A percentile compares a stretch with the other conserved stretches of the same genome.
phyloP scores from a whole-genome alignment of 2,888 invertebrate genomes.

The Phaonia tiefii region DNA sequence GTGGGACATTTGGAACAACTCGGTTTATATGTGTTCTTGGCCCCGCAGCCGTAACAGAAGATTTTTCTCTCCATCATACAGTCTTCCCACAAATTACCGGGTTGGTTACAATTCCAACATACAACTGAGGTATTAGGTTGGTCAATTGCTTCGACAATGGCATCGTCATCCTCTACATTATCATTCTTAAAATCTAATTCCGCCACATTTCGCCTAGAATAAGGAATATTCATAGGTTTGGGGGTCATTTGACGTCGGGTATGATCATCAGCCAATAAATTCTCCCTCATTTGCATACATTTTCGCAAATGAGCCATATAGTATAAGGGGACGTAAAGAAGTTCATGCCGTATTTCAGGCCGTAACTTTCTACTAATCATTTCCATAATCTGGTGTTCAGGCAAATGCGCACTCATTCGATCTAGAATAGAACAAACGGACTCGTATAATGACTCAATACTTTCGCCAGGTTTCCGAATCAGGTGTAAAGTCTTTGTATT shows the following conservation, averaged over 20 bases:
- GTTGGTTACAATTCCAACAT: too few species aligned
- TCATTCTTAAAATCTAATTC: too few species aligned
- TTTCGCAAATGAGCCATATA: slow-evolving; percentile 10
- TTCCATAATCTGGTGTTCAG: background rate
- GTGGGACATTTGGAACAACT: too few species aligned
- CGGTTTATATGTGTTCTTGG: too few species aligned
- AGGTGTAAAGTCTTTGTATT: slow-evolving; percentile 30
- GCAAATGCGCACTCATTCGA: background rate
- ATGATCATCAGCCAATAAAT: background rate
- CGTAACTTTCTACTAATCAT: slow-evolving; percentile 4
- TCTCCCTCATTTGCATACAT: background rate
- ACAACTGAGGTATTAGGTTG: too few species aligned
- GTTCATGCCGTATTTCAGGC: slow-evolving; percentile 15
- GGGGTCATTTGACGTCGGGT: background rate
- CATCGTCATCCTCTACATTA: too few species aligned
- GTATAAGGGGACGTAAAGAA: slow-evolving; percentile 14
- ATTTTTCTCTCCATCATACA: too few species aligned
- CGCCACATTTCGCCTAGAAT: too few species aligned
- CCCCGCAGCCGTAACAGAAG: too few species aligned
- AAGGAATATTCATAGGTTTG: background rate
- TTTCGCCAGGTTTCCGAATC: slow-evolving; percentile 23
- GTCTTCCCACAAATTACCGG: too few species aligned
- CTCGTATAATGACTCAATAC: slow-evolving; percentile 24
- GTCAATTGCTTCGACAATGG: too few species aligned
- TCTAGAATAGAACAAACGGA: slow-evolving; percentile 17